These are phyloP conservation scores for Zonitis immaculata DNA, from an alignment of 2,888 invertebrate genomes.

Conservation along the genomic window DNA sequence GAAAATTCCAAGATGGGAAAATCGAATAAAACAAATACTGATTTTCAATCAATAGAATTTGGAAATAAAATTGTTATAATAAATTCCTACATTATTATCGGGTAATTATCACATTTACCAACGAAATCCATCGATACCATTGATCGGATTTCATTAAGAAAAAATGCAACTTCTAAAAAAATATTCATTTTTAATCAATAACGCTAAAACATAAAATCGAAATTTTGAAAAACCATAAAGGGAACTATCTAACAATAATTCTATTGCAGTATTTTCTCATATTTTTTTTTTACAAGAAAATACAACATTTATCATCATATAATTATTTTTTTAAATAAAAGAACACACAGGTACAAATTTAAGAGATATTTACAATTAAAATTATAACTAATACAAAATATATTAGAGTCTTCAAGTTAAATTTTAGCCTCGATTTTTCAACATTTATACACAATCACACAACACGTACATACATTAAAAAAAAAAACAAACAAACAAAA, in stretches of 20 bases:
- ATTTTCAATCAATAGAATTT: no score
- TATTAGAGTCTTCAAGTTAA: neutral
- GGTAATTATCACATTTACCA: constrained; percentile 21
- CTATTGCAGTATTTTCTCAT: neutral
- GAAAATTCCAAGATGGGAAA: no score
- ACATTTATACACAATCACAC: neutral
- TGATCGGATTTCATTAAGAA: neutral
- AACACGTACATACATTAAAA: neutral
- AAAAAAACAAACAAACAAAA: neutral
- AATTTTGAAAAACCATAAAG: neutral
- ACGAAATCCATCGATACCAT: constrained; percentile 12
- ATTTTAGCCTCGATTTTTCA: constrained; percentile 3
- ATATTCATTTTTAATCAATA: neutral
- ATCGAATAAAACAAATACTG: neutral
- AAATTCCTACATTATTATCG: no score
- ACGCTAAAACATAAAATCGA: neutral
- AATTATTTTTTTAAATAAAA: constrained; percentile 14
- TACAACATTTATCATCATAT: constrained; percentile 9
- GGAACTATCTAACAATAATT: no score
- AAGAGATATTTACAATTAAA: constrained; percentile 1
- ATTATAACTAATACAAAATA: constrained; percentile 7
- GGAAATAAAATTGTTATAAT: no score
- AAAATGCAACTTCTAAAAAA: neutral
- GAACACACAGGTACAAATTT: constrained; percentile 18
- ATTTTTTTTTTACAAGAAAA: constrained; percentile 2